These are phyloP conservation scores for Pseudeuparius sepicola DNA, from an alignment of 2,888 invertebrate genomes.

Conservation along the genomic window DNA sequence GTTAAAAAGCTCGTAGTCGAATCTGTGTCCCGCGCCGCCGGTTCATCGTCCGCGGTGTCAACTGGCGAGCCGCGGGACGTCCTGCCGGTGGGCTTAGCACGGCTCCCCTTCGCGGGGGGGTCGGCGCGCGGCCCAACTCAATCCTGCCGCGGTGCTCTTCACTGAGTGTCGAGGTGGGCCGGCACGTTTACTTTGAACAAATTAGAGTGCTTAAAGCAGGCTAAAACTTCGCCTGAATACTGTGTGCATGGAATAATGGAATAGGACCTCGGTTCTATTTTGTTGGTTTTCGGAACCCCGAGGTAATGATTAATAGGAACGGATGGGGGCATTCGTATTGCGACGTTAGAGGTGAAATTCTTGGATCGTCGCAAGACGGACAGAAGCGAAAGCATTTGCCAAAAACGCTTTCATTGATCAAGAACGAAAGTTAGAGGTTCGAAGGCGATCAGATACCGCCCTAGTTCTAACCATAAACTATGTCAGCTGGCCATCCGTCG, in stretches of 20 bases:
- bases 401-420: slow-evolving; percentile 59
- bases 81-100: slow-evolving; percentile 32
- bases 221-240: slow-evolving; percentile 37
- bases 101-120: no score
- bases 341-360: slow-evolving; percentile 48
- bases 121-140: slow-evolving; percentile 28
- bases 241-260: slow-evolving; percentile 59
- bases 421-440: slow-evolving; percentile 58
- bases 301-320: slow-evolving; percentile 22
- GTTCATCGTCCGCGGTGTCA: slow-evolving; percentile 21
- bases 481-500: slow-evolving; percentile 54
- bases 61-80: slow-evolving; percentile 25
- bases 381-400: slow-evolving; percentile 50
- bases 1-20: slow-evolving; percentile 39
- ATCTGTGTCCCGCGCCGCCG: slow-evolving; percentile 39
- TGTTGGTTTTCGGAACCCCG: slow-evolving; percentile 46
- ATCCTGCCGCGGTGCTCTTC: slow-evolving; percentile 36
- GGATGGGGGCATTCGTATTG: slow-evolving; percentile 48
- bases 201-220: slow-evolving; percentile 57
- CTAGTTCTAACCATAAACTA: slow-evolving; percentile 52
- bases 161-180: slow-evolving; percentile 41
- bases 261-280: slow-evolving; percentile 52
- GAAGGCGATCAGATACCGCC: slow-evolving; percentile 46
- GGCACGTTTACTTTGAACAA: slow-evolving; percentile 55
- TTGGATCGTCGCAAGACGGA: slow-evolving; percentile 38